These are phyloP conservation scores for Choloepus didactylus DNA, from an alignment of 2,797 vertebrate genomes.

Conservation along the genomic window DNA sequence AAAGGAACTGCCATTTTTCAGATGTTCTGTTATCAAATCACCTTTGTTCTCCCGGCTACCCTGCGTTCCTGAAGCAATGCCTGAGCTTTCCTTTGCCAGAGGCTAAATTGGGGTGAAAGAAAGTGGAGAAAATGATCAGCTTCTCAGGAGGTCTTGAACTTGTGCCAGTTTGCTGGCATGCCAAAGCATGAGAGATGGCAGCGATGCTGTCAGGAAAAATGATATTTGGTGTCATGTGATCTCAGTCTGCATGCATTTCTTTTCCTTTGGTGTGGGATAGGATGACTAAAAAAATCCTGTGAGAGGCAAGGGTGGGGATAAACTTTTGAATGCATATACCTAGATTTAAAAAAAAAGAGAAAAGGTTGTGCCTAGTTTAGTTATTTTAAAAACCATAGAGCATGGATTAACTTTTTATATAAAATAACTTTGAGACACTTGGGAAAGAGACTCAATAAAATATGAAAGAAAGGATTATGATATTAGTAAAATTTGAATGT, in stretches of 20 bases:
- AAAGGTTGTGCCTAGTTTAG: constrained; percentile 32
- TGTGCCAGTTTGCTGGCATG: constrained; percentile 9
- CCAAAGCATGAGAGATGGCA: not conserved
- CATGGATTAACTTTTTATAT: not conserved
- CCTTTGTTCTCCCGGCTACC: constrained; percentile 15
- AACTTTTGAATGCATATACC: not conserved
- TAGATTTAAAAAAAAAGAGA: not conserved
- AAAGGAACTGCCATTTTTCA: constrained; percentile 46
- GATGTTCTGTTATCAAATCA: not conserved
- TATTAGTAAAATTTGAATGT: not conserved
- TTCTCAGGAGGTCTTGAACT: constrained; percentile 65
- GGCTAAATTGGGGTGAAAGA: not conserved
- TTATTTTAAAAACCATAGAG: constrained; percentile 57
- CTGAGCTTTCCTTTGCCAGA: constrained; percentile 17
- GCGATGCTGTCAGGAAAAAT: not conserved
- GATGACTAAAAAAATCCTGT: constrained; percentile 2
- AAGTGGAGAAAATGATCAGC: not conserved
- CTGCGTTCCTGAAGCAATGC: not conserved
- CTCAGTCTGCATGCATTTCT: constrained; percentile 1
- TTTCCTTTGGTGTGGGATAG: constrained; percentile 61
- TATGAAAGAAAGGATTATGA: not conserved
- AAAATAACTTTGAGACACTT: constrained; percentile 23
- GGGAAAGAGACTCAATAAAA: not conserved
- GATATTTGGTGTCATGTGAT: not conserved
- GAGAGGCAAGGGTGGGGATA: not conserved